Conservation (phyloP, 2,888 invertebrate species). For the Scelioninae gen. 2 region DNA sequence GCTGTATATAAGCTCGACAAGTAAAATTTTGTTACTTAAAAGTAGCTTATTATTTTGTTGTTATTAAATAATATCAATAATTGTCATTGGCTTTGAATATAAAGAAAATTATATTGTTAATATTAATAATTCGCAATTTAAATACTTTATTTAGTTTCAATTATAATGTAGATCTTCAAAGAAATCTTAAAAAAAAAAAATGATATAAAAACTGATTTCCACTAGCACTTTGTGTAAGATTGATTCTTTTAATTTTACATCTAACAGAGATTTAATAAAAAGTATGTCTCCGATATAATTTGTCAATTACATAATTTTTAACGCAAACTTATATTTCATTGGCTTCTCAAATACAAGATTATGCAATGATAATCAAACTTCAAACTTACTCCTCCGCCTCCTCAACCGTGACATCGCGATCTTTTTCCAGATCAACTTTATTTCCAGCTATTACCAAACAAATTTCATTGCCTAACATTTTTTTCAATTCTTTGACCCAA, state of each 20-base stretch:
- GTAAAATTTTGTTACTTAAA: too few relatives aligned
- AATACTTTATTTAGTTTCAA: too few relatives aligned
- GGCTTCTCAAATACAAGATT: slow-evolving; percentile 38
- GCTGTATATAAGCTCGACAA: too few relatives aligned
- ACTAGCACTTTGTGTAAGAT: neutral
- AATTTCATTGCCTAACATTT: slow-evolving; percentile 96
- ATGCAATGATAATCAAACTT: slow-evolving; percentile 35
- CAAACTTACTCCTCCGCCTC: slow-evolving; percentile 88
- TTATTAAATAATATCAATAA: too few relatives aligned
- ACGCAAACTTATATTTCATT: slow-evolving; percentile 6
- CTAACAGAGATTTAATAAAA: slow-evolving; percentile 4
- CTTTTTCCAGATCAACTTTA: slow-evolving; percentile 96
- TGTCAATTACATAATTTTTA: slow-evolving; percentile 33
- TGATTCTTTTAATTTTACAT: neutral
- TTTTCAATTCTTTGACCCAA: slow-evolving; percentile 98
- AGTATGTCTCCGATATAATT: slow-evolving; percentile 10
- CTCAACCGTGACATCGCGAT: slow-evolving; percentile 88
- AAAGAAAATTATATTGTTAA: too few relatives aligned
- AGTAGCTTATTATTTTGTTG: too few relatives aligned
- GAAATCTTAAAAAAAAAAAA: neutral
- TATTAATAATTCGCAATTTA: too few relatives aligned
- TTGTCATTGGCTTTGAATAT: too few relatives aligned
- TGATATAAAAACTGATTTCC: neutral
- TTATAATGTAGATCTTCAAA: too few relatives aligned
- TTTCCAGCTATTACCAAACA: slow-evolving; percentile 96